Evolutionary conservation across 2,888 invertebrate genomes (phyloP).

Genomic region (Metopia argyrocephala): DNA sequence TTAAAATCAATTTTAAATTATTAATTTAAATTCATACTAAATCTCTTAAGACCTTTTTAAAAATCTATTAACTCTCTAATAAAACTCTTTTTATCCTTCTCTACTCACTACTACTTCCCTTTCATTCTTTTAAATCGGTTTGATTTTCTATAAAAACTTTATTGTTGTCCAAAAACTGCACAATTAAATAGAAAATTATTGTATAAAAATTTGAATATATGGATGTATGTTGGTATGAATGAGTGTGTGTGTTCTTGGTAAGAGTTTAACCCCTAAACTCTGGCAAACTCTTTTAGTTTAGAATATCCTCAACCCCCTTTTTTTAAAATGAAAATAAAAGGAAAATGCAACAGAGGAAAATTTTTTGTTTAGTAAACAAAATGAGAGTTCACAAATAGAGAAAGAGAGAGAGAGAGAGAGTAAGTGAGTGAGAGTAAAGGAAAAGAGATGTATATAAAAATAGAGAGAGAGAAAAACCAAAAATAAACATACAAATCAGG

Average conservation of each 20-base stretch:
- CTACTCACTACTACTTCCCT: background rate
- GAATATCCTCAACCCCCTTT: background rate
- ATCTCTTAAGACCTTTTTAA: constrained; percentile 12
- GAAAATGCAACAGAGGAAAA: constrained; percentile 37
- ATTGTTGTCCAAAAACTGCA: constrained; percentile 17
- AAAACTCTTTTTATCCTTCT: background rate
- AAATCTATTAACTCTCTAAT: constrained; percentile 42
- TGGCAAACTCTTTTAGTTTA: background rate
- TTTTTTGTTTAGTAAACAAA: constrained; percentile 11
- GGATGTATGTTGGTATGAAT: background rate
- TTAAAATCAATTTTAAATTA: background rate
- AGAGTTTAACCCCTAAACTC: background rate
- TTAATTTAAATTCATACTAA: constrained; percentile 1
- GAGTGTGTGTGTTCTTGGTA: constrained; percentile 23
- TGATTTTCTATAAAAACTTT: too few relatives aligned
- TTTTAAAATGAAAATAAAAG: background rate
- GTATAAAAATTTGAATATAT: too few relatives aligned
- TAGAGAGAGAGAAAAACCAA: background rate
- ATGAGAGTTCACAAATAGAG: constrained; percentile 3
- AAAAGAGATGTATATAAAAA: too few relatives aligned
- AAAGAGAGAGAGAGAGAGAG: constrained; percentile 14
- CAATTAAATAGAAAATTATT: background rate
- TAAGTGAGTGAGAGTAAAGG: constrained; percentile 8
- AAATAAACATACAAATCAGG: too few relatives aligned
- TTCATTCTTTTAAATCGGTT: background rate